Evolutionary conservation across 2,888 invertebrate genomes (phyloP).

Genomic region (Acanthosepion esculentum): DNA sequence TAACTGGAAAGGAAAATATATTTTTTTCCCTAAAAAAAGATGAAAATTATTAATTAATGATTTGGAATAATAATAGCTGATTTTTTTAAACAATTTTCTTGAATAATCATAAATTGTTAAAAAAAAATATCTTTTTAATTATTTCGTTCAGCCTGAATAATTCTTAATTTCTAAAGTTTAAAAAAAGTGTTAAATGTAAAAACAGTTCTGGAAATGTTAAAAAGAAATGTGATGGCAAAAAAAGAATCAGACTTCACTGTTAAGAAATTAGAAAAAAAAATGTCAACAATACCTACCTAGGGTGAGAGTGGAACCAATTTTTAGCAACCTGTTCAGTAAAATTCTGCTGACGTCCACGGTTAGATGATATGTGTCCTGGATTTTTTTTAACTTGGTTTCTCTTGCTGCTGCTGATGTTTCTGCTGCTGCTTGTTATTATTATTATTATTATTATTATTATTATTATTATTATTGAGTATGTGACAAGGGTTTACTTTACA

Average conservation of each 20-base stretch:
- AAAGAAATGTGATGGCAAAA: not conserved
- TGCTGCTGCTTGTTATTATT: not conserved
- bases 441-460: not conserved
- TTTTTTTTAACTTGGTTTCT: conserved; percentile 4
- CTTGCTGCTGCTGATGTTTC: not conserved
- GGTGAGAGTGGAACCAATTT: not conserved
- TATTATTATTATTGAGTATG: not conserved
- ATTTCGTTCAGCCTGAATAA: not conserved
- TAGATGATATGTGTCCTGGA: conserved; percentile 11
- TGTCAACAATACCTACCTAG: not conserved
- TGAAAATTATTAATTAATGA: no score
- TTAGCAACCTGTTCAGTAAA: not conserved
- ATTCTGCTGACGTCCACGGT: conserved; percentile 21
- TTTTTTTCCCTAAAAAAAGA: no score
- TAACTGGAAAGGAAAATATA: no score
- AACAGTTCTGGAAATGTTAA: not conserved
- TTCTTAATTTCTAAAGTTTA: not conserved
- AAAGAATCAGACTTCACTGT: not conserved
- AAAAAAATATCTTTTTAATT: not conserved
- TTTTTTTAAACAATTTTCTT: no score
- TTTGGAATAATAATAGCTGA: no score
- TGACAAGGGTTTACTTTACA: not conserved
- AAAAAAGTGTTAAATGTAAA: not conserved
- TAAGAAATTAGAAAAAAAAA: not conserved
- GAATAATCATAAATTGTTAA: not conserved